phyloP scores from a whole-genome alignment of 2,797 vertebrate genomes.

The Poecilia picta region DNA sequence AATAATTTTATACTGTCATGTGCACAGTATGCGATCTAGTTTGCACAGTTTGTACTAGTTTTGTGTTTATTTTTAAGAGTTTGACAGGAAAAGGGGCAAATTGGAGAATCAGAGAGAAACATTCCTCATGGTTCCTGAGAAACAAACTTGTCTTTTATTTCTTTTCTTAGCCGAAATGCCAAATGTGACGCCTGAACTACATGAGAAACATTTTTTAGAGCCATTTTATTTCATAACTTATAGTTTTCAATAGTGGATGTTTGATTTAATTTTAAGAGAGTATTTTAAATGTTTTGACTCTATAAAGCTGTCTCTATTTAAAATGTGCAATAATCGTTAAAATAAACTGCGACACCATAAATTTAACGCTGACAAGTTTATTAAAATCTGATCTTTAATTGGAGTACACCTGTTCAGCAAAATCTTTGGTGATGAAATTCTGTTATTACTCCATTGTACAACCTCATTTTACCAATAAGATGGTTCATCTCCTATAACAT shows the following conservation, averaged over 20 bases:
- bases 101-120: neutral
- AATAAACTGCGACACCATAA: neutral
- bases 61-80: neutral
- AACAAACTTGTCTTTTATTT: neutral
- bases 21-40: constrained; percentile 16
- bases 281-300: neutral
- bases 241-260: neutral
- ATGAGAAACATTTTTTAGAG: neutral
- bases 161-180: neutral
- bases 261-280: neutral
- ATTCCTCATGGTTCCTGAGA: neutral
- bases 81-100: neutral
- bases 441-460: neutral
- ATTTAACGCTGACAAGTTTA: neutral
- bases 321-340: neutral
- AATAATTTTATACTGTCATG: constrained; percentile 26
- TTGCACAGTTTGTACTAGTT: neutral
- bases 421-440: neutral
- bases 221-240: neutral
- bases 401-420: neutral
- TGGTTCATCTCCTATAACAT: neutral
- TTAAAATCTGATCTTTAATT: neutral
- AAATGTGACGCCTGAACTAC: neutral
- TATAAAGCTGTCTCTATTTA: neutral
- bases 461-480: neutral